Conservation (phyloP, 2,888 invertebrate genomes). For the Zaprionus lineosus region DNA sequence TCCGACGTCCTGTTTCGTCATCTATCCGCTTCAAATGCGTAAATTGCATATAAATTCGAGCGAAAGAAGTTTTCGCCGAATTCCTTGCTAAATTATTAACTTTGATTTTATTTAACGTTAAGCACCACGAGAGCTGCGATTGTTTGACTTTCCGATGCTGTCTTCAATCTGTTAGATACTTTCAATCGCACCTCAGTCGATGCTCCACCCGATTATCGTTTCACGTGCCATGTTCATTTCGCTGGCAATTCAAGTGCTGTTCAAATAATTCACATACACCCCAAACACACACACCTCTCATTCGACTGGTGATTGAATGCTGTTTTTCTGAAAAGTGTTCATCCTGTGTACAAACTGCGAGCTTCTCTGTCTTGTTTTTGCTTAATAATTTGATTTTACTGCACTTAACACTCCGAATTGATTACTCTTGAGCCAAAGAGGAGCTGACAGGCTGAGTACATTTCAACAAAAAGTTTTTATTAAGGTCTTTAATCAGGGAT, state of each 20-base stretch:
- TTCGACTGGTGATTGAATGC: conserved; percentile 22
- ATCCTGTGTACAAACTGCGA: too few relatives aligned
- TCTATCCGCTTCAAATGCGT: conserved; percentile 76
- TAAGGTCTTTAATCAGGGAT: too few relatives aligned
- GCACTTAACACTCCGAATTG: too few relatives aligned
- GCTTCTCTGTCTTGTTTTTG: too few relatives aligned
- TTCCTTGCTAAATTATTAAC: conserved; percentile 65
- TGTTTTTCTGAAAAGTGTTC: too few relatives aligned
- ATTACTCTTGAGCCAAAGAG: too few relatives aligned
- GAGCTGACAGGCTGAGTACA: too few relatives aligned
- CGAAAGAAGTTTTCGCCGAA: conserved; percentile 14
- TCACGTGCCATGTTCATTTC: conserved; percentile 43
- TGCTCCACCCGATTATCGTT: background rate
- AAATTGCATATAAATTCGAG: conserved; percentile 70
- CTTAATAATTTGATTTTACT: too few relatives aligned
- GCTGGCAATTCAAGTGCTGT: conserved; percentile 51
- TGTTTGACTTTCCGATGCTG: conserved; percentile 1
- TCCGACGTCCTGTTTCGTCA: conserved; percentile 47
- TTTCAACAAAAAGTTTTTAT: too few relatives aligned
- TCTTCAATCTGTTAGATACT: conserved; percentile 32
- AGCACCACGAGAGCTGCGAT: conserved; percentile 44
- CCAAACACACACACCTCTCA: conserved; percentile 5
- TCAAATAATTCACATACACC: conserved; percentile 44
- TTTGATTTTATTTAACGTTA: conserved; percentile 64
- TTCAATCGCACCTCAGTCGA: conserved; percentile 28